phyloP scores from a whole-genome alignment of 30 jellyfish, hydroid and myxozoan genomes.

The Cassiopea andromeda region DNA sequence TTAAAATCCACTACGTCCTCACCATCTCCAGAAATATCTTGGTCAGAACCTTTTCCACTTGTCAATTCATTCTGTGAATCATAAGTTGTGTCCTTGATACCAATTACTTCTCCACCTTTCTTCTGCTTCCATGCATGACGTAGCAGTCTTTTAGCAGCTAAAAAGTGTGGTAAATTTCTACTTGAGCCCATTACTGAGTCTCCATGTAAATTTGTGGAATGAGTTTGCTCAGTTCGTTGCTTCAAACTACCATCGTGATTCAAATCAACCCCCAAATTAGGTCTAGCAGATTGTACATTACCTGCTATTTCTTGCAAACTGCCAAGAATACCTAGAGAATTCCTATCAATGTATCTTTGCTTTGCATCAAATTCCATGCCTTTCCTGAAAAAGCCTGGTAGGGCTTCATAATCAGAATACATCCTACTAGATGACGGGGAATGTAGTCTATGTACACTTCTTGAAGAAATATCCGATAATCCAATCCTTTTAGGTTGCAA shows the following conservation, averaged over 20 bases:
- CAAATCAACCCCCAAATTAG: neutral
- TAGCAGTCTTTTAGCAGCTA: neutral
- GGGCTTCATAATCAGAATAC: neutral
- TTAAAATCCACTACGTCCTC: conserved; percentile 5
- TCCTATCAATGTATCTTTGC: neutral
- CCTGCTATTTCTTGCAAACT: neutral
- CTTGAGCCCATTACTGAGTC: neutral
- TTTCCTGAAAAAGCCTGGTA: neutral
- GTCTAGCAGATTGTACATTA: neutral
- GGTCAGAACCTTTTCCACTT: neutral
- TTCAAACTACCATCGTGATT: neutral
- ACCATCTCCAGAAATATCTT: neutral
- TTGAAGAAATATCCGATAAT: neutral
- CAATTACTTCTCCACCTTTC: neutral
- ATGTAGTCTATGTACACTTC: neutral
- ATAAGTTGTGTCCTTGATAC: neutral
- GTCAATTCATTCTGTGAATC: neutral
- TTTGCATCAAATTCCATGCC: neutral
- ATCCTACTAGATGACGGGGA: neutral
- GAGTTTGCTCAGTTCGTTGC: neutral
- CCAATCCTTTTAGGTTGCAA: neutral
- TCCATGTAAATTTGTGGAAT: neutral
- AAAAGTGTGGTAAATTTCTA: neutral
- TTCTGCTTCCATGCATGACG: neutral
- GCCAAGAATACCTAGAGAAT: neutral